Base-by-base conservation (phyloP, 2,888 invertebrate genomes). In the Exephanes ischioxanthus region DNA sequence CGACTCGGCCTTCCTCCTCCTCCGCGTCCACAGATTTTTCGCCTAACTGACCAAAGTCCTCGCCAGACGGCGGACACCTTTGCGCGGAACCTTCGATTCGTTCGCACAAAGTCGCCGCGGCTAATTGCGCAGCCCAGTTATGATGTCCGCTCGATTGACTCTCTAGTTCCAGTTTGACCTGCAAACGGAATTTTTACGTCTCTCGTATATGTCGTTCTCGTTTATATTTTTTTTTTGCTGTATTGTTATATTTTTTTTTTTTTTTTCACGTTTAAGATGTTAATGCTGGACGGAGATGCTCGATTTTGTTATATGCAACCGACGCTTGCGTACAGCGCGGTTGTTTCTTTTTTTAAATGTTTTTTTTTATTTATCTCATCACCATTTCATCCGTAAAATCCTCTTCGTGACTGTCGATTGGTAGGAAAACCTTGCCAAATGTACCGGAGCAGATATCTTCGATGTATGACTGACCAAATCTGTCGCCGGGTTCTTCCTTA, bases 381-480 rank as follows among this genome's bases (percentile, higher is more conserved):
- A 93, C 93, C 93, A 93, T 93, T 87, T 93, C 93, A 88, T 92
- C 92, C 63, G 92, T 89, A 87, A 93, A 93, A 81, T 93, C 93
- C 81, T 92, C 92, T 84, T 92, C 93, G 83, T 92, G 93, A 85
- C 91, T 91, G 87, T 93, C 93, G 85, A 93, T 92, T 73, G 93
- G 92, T 89, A 93, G 90, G 83, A 93, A 93, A 84, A 93, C 93
- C 90, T 93, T 93, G 85, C 92, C 93, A 77, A 93, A 93, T 58
- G 91, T 91, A 37, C 92, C 92, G 33, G 93, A 91, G 86, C 93
- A 93, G 86, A 93, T 93, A 88, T 93, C 93, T 88, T 94, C 93
- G 91, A 93, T 93, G 90, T 93, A 93, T n/a, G 92, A 58, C 26
- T 83, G 88, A 88, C 91, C 90, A 67, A 92, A 91, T 90, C 90